A percentile compares a stretch with the other conserved stretches of the same genome.
Conservation (phyloP, 2,113 vertebrate genomes). For the Oryctolagus cuniculus region mOryCun1.1 NC_091453.1:60436001-60436500, state of each 20-base stretch:
- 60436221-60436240: neutral
- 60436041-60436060: neutral
- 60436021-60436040: neutral
- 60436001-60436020: neutral
- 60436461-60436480: constrained; percentile 1
- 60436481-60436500: neutral
- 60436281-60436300: no score
- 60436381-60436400: neutral
- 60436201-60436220: constrained; percentile 15
- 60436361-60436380: constrained; percentile 29
- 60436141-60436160: neutral
- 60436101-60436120: neutral
- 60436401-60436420: neutral
- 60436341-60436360: neutral
- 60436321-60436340: neutral
- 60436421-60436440: constrained; percentile 13
- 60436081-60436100: neutral
- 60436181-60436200: neutral
- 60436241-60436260: constrained; percentile 8
- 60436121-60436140: neutral
- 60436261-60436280: no score
- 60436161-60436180: neutral
- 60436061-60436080: neutral
- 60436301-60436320: neutral
- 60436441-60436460: neutral